These are phyloP conservation scores for Acyrthosiphon pisum DNA, from an alignment of 1,140 invertebrate genomes.

Conservation along the genomic window DNA sequence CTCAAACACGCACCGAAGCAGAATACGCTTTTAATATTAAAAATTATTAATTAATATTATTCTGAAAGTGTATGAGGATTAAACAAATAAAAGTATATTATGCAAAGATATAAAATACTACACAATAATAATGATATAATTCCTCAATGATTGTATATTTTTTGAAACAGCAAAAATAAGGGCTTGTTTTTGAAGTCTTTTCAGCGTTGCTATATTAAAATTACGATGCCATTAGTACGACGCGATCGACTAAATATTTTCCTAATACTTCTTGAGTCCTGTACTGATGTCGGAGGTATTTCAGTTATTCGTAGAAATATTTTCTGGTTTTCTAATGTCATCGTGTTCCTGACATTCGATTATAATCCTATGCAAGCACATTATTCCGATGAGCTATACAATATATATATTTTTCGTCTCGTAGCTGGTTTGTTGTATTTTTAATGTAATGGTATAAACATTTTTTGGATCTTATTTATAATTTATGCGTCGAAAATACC, in stretches of 20 bases:
- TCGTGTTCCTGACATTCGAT: neutral
- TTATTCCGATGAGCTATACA: neutral
- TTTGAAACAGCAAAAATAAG: neutral
- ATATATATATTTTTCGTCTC: neutral
- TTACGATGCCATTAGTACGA: too few species aligned
- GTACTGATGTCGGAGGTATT: neutral
- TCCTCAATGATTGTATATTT: neutral
- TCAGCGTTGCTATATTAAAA: too few species aligned
- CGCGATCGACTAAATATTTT: neutral
- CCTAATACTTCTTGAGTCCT: neutral
- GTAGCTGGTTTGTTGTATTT: neutral
- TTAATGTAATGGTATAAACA: neutral
- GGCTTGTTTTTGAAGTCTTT: neutral
- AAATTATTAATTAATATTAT: neutral
- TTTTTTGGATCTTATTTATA: neutral
- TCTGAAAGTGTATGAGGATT: neutral
- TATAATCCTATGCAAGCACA: neutral
- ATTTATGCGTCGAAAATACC: neutral
- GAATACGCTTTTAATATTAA: neutral
- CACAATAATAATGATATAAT: too few species aligned
- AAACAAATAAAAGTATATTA: neutral
- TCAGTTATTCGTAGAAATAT: neutral
- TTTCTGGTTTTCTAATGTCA: neutral
- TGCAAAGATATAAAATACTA: neutral
- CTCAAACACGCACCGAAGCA: neutral